phyloP scores from a whole-genome alignment of 2,888 invertebrate genomes.

The Drosophila affinis region DNA sequence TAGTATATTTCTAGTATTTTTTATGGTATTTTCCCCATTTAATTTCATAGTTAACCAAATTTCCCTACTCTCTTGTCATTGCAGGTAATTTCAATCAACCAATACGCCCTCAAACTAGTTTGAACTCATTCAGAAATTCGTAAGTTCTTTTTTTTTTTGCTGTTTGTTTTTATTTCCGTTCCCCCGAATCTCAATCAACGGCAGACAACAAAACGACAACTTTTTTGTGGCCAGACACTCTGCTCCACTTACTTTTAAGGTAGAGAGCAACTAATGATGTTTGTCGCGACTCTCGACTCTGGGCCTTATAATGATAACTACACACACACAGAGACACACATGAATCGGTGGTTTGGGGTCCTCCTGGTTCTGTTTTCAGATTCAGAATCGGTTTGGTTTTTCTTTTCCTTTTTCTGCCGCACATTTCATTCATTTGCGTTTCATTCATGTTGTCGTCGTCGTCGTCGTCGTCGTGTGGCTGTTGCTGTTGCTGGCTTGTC shows the following conservation, averaged over 20 bases:
- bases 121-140: conserved; percentile 6
- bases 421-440: conserved; percentile 73
- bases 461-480: background rate
- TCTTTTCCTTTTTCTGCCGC: conserved; percentile 21
- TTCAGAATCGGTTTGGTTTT: conserved; percentile 8
- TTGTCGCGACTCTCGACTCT: conserved; percentile 34
- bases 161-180: background rate
- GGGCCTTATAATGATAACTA: conserved; percentile 39
- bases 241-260: conserved; percentile 37
- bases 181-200: background rate
- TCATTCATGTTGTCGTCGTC: conserved; percentile 72
- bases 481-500: conserved; percentile 28
- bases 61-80: conserved; percentile 10
- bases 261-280: conserved; percentile 42
- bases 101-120: background rate
- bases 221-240: conserved; percentile 21
- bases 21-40: background rate
- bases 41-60: background rate
- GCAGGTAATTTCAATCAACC: conserved; percentile 35
- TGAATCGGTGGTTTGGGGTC: background rate
- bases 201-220: background rate
- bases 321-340: conserved; percentile 16
- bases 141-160: conserved; percentile 25
- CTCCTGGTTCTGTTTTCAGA: conserved; percentile 4
- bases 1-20: background rate